Evolutionary conservation across 2,888 invertebrate species (phyloP), one percentile per base, ranked within the genome.

Genomic region (Acleris holmiana): DNA sequence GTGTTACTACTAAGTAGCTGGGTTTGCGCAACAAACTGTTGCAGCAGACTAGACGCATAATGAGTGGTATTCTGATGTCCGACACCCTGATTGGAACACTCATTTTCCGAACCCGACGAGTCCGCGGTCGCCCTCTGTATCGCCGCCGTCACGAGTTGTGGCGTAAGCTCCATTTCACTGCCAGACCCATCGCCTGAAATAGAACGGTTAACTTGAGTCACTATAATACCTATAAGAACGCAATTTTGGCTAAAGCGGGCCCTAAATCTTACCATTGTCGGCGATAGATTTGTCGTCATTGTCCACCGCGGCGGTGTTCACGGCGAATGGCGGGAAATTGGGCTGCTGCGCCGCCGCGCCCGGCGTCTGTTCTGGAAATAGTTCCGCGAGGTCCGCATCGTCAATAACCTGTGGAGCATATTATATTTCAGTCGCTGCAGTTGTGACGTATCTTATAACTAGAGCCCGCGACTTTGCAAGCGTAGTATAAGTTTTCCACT

Each of bases 1-100:
- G 89, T 86, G 21, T 29, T 64, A 73, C 86, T 93, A 69, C 94
- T 95, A 35, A 96, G 82, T 79, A 95, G 91, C 82, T 96, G 96
- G 0, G 96, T 97, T 83, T 96, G 96, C 56, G 95, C 96, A 67
- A 95, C 96, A 77, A 97, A 97, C 78, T 97, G 96, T 79, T 97
- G 96, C 67, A 97, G 84, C 68, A 97, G 84, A 61, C 95, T 95
- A 17, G 96, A 96, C 67, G 96, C 95, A 80, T 96, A 95, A 76
- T 95, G 95, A 17, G 94, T 93, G 51, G 93, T 92, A 70, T 88
- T 91, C 71, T 88, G 91, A 74, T 93, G 93, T 68, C 94, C 91
- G 62, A 89, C 78, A 67, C 89, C 93, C 3, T 93, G 90, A 69
- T 92, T 93, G 0, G 93, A 93, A 71, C 90, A 92, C 79, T 96